These are phyloP conservation scores for Tenebrosternarchus preto DNA, from an alignment of 2,113 vertebrate species.

Conservation along the genomic window DNA sequence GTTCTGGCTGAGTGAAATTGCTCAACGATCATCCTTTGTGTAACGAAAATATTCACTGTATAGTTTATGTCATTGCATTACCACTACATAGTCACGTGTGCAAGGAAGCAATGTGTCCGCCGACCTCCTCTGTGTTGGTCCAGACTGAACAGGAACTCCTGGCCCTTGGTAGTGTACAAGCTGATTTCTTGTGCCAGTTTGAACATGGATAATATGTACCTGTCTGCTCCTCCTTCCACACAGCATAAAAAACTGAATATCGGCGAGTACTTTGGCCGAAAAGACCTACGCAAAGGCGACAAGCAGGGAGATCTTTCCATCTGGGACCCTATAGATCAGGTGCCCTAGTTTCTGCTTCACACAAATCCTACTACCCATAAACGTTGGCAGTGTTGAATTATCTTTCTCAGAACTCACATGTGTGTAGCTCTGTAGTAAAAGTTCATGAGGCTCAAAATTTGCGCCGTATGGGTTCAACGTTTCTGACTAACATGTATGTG, in stretches of 20 bases:
- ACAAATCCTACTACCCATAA: not conserved
- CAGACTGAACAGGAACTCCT: not conserved
- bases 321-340: conserved; percentile 97
- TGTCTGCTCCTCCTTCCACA: conserved; percentile 33
- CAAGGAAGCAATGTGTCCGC: not conserved
- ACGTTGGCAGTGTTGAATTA: not conserved
- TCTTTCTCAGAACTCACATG: not conserved
- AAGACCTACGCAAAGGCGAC: conserved; percentile 78
- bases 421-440: not conserved
- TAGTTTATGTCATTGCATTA: not conserved
- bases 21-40: not conserved
- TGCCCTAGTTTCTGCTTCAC: conserved; percentile 58
- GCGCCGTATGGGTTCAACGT: not conserved
- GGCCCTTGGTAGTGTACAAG: too few relatives aligned
- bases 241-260: conserved; percentile 95
- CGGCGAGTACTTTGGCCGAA: conserved; percentile 76
- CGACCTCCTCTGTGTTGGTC: not conserved
- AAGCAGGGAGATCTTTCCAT: conserved; percentile 90
- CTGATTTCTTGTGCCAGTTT: not conserved
- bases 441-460: too few relatives aligned
- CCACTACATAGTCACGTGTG: not conserved
- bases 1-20: not conserved
- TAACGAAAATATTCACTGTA: not conserved
- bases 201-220: not conserved
- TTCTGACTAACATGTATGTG: not conserved